Evolutionary conservation across 2,113 vertebrate genomes (phyloP), one percentile per base, ranked within the genome.

Genomic region (Oncorhynchus gorbuscha): DNA sequence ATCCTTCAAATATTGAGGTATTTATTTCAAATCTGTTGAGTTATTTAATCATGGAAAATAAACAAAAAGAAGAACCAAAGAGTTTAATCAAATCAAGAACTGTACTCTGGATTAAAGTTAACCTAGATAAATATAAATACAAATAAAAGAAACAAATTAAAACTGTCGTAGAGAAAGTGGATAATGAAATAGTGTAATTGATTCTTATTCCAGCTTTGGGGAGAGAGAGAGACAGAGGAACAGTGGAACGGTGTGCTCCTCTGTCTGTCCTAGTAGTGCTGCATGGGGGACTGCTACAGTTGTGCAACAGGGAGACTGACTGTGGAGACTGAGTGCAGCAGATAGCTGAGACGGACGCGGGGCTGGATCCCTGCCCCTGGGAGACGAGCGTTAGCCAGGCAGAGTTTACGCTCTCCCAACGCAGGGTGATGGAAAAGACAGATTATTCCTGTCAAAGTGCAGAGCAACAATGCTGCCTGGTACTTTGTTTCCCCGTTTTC

Each of bases 401-500:
- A 66, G 86, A 84, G 91, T 94, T 92, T 93, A 91, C 92, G 87
- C 91, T 93, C n/a, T n/a, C 83, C 77, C 79, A 79, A 71, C 93
- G 92, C 90, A 86, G 80, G 75, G 79, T 80, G 95, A 97, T 96
- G 91, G 90, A 91, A 93, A 94, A 89, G 75, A 79, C 86, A 91
- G 95, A 98, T 97, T 94, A 92, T 73, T 83, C 69, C 84, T 78
- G 67, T 93, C 92, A 93, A 93, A 95, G 93, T 94, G 91, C 92
- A 88, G 76, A 80, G 75, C 90, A 92, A 96, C 94, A 96, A 96
- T 95, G 87, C 85, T 78, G 83, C 86, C 90, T 73, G 81, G 85
- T 32, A 86, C 91, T 87, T 96, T 97, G 95, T 96, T 95, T 94
- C 90, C 92, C 89, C 76, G 88, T 88, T 95, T 96, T 95, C 93